These are phyloP conservation scores for Micoletzkya japonica DNA, from an alignment of 2,888 invertebrate species.

Conservation along the genomic window DNA sequence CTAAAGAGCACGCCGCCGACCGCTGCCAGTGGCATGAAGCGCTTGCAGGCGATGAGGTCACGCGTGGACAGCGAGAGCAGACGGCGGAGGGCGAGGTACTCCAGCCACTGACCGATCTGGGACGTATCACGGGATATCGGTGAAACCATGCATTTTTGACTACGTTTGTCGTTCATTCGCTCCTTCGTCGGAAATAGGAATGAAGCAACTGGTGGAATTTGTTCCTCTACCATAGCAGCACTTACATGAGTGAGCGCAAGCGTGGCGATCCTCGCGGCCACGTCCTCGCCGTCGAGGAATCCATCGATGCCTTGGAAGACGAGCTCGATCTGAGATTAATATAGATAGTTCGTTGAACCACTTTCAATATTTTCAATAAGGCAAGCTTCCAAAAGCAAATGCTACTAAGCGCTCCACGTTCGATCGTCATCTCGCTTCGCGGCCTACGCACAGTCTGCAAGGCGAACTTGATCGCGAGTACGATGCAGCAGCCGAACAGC, in stretches of 20 bases:
- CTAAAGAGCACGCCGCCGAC: slow-evolving; percentile 31
- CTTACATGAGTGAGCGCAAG: slow-evolving; percentile 44
- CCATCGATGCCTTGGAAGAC: slow-evolving; percentile 49
- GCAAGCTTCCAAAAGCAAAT: neutral
- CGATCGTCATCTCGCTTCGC: too few species aligned
- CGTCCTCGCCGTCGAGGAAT: slow-evolving; percentile 39
- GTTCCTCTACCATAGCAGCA: neutral
- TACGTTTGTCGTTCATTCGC: neutral
- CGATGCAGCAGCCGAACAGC: slow-evolving; percentile 56
- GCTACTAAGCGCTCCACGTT: too few species aligned
- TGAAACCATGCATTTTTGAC: neutral
- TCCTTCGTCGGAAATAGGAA: neutral
- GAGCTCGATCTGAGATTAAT: slow-evolving; percentile 30
- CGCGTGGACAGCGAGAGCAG: slow-evolving; percentile 51
- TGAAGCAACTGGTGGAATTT: neutral
- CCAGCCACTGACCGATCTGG: slow-evolving; percentile 50
- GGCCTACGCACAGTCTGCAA: slow-evolving; percentile 17
- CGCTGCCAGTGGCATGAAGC: slow-evolving; percentile 52
- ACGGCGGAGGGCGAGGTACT: slow-evolving; percentile 51
- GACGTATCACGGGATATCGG: too few species aligned
- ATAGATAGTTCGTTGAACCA: neutral
- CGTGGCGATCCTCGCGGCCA: slow-evolving; percentile 41
- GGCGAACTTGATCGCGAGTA: slow-evolving; percentile 55
- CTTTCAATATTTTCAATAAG: neutral
- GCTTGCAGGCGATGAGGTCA: slow-evolving; percentile 48